Base-by-base conservation (phyloP, 1,140 invertebrate species). In the Chrysomallon squamiferum region DNA sequence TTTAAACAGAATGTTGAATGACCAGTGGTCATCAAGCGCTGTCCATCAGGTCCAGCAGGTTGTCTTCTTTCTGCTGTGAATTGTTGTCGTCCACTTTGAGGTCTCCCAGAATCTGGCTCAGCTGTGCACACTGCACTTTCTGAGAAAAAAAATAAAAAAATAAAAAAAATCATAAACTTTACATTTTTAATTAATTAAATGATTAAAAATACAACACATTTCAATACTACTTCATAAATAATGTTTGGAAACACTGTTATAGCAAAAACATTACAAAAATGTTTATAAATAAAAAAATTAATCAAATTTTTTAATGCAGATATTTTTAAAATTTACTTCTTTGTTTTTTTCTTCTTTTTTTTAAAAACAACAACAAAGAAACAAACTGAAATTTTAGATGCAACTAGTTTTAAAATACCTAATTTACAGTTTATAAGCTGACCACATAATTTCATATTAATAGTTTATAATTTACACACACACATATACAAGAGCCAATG, bases 31-130 rank as follows among this genome's bases (percentile, higher is more conserved):
- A 30, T 54, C 22, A 20, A 43, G 41, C 62, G 49, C 76, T 80
- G 69, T 84, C 83, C 83, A 84, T 82, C 1, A 84, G 68, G 59
- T 82, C 81, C 13, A 85, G 67, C 22, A 85, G 66, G 69, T 84
- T 79, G 61, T 80, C 79, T 20, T 66, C 72, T 15, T 38, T 38
- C 13, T 65, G 62, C 20, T 49, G 35, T 15, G 69, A 54, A 29
- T 58, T 38, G 25, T 33, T 59, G 6, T 73, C 73, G 13, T 79
- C 71, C 32, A 84, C 72, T n/a, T 62, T 68, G 52, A 85, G 52
- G 59, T 85, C 83, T 20, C 80, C 81, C 75, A 83, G 80, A 41
- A 85, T 84, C 22, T 69, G 66, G 59, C 52, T 76, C 41, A 85
- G 66, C 56, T 82, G 81, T 47, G 70, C 60, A 67, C 74, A 80